Conservation (phyloP, 2,888 invertebrate genomes). For the Andrena minutula region DNA sequence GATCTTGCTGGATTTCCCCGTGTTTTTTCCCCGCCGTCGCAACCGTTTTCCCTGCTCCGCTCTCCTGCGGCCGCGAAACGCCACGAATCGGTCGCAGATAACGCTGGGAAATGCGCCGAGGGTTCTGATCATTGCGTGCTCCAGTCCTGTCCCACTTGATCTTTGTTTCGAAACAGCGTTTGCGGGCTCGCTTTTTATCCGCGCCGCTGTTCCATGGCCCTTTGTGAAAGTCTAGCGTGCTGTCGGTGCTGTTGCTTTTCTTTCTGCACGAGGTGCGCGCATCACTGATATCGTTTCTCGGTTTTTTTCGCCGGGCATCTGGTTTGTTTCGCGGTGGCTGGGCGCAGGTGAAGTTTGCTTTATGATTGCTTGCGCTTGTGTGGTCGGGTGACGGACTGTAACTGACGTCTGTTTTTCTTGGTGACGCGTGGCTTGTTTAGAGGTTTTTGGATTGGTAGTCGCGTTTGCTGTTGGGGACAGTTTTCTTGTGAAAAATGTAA, state of each 20-base stretch:
- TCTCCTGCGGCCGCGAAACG: background rate
- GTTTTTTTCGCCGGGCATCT: no score
- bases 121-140: conserved; percentile 13
- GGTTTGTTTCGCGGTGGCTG: no score
- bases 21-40: background rate
- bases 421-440: no score
- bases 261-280: background rate
- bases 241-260: conserved; percentile 9
- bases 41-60: background rate
- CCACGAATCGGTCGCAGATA: conserved; percentile 21
- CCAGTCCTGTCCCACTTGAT: conserved; percentile 31
- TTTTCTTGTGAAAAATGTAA: no score
- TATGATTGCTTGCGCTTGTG: no score
- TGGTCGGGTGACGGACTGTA: no score
- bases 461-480: no score
- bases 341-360: no score
- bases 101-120: conserved; percentile 8
- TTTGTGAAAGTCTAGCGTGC: conserved; percentile 19
- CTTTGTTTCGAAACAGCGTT: conserved; percentile 17
- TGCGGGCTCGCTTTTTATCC: conserved; percentile 26
- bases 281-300: background rate
- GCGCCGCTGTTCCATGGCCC: conserved; percentile 2
- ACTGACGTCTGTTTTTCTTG: no score
- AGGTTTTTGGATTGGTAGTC: no score
- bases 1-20: conserved; percentile 21